phyloP scores from a whole-genome alignment of 1,140 invertebrate genomes.

The Yoshiicerus persimilis region DNA sequence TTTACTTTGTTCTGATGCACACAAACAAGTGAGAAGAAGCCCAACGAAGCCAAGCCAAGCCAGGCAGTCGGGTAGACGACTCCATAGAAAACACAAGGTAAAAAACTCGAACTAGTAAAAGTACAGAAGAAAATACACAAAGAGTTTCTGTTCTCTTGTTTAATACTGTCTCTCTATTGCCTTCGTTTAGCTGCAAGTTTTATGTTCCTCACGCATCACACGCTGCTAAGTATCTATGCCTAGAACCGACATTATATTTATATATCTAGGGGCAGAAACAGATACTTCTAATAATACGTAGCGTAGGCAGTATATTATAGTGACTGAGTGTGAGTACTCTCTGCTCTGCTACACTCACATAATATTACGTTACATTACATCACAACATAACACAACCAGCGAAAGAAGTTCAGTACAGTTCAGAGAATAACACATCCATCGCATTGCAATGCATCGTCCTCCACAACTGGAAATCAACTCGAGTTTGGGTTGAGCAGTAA shows the following conservation, averaged over 20 bases:
- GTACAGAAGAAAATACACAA: neutral
- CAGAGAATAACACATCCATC: neutral
- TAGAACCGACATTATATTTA: neutral
- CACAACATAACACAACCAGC: no score
- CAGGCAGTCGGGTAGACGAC: neutral
- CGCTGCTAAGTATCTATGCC: neutral
- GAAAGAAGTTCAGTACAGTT: neutral
- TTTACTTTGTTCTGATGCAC: neutral
- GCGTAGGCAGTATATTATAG: neutral
- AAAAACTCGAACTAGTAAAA: neutral
- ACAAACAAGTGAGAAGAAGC: neutral
- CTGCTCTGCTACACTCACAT: neutral
- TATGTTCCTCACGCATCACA: neutral
- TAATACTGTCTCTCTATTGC: neutral
- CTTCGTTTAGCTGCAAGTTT: neutral
- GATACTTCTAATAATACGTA: no score
- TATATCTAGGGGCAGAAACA: neutral
- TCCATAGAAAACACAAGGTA: neutral
- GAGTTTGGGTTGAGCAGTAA: neutral
- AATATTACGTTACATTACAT: neutral
- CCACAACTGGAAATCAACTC: neutral
- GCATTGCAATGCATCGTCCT: neutral
- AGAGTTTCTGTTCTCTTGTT: neutral
- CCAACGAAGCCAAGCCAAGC: neutral
- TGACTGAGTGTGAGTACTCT: neutral